Base-by-base conservation (phyloP, 2,888 invertebrate species). In the Dolomedes plantarius region DNA sequence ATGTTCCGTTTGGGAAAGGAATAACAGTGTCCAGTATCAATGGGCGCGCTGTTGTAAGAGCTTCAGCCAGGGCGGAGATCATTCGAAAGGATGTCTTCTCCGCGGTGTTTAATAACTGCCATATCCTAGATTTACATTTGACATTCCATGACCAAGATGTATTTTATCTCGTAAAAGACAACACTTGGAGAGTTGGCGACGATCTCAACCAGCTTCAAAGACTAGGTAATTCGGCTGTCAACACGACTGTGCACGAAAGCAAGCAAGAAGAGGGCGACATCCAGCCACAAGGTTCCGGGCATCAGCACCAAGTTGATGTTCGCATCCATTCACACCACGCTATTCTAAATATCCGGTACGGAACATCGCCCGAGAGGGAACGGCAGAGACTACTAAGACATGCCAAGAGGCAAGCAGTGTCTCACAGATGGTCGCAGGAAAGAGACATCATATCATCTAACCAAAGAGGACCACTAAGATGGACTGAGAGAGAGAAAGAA, bases 41-140 rank as follows among this genome's bases (percentile, higher is more conserved):
- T 89, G 96, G 96, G n/a, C 77, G 87, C 64, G 89, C 89, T 5
- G 78, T 89, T 5, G 95, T 95, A 16, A 96, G 96, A 90, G 95
- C 89, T 6, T 88, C 90, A 9, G 89, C 90, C 1, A 90, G 96
- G 90, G 89, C 89, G 9, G 89, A 89, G 64, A 88, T 89, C 7
- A 97, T 97, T 1, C 96, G 97, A 0, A 96, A 97, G 90, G 97
- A 97, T 90, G 98, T 98, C 32, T 96, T 97, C n/a, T 96, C 97
- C 3, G 97, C 97, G 0, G 96, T 98, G 56, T 96, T 98, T 91
- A 98, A 98, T 91, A 96, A 96, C 91, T 97, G 98, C 0, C 95
- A 95, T 92, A 96, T 98, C 93, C 92, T 98, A 86, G 97, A 97
- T 89, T 93, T 98, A 0, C 96, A 97, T 93, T 97, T 97, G 91